Percentiles rank a stretch among this genome's conserved stretches.
phyloP scores from a whole-genome alignment of 2,113 vertebrate genomes.

The Porphyrio hochstetteri region DNA sequence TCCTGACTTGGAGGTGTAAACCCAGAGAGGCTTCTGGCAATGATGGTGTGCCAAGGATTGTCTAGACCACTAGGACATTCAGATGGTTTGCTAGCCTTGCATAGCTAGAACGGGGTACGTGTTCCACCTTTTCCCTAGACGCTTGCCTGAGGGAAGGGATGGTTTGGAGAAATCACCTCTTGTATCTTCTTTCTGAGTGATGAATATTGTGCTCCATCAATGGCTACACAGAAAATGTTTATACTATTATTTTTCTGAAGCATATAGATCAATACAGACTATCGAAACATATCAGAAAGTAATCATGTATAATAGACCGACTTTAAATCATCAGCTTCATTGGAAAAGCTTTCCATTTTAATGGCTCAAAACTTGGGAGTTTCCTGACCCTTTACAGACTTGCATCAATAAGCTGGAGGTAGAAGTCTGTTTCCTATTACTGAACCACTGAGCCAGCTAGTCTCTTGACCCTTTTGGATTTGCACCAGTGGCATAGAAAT shows the following conservation, averaged over 20 bases:
- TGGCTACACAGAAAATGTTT: not conserved
- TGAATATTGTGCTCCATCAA: not conserved
- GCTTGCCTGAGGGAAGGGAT: not conserved
- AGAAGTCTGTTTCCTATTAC: slow-evolving; percentile 8
- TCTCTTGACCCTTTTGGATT: slow-evolving; percentile 35
- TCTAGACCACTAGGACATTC: not conserved
- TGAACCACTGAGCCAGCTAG: slow-evolving; percentile 25
- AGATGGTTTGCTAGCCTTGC: not conserved
- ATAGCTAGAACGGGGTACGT: not conserved
- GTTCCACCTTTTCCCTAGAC: not conserved
- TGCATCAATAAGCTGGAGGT: not conserved
- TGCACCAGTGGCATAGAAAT: slow-evolving; percentile 12
- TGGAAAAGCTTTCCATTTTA: not conserved
- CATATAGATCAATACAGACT: not conserved
- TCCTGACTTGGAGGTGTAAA: not conserved
- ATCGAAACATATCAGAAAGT: not conserved
- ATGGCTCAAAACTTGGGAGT: not conserved
- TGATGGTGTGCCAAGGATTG: not conserved
- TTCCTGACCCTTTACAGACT: not conserved
- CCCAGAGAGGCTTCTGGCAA: not conserved
- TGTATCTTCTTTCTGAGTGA: not conserved
- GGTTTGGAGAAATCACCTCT: not conserved
- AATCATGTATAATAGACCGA: not conserved
- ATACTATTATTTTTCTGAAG: not conserved
- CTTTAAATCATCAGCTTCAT: not conserved